A percentile compares a stretch with the other conserved stretches of the same genome.
Conservation (phyloP, 2,113 vertebrate species). For the Xenopus borealis region DNA sequence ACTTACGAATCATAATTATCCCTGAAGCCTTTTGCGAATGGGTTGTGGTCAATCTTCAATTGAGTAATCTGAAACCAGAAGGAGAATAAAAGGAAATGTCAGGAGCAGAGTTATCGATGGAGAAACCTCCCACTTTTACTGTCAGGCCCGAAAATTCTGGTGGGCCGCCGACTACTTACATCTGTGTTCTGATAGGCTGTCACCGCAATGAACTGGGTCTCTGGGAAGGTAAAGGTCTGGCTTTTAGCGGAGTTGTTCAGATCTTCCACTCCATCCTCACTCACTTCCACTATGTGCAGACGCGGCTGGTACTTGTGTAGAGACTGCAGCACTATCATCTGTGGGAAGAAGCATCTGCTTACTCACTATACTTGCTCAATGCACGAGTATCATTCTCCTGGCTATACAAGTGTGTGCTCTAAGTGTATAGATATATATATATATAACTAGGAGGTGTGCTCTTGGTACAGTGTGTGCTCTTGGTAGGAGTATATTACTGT, state of each 20-base stretch:
- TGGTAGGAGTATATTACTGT: no score
- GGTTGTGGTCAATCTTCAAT: conserved; percentile 97
- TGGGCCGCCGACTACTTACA: conserved; percentile 64
- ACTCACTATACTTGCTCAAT: no score
- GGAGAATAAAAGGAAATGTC: conserved; percentile 29
- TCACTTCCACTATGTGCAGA: conserved; percentile 96
- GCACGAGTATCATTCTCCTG: no score
- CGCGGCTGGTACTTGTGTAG: conserved; percentile 95
- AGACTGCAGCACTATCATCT: conserved; percentile 98
- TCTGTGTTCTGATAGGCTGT: conserved; percentile 98
- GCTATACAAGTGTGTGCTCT: no score
- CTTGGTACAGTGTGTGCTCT: no score
- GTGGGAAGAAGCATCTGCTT: no score
- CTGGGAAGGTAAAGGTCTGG: conserved; percentile 93
- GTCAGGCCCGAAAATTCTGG: no score
- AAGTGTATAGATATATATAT: no score
- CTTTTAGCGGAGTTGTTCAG: conserved; percentile 89
- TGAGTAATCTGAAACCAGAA: conserved; percentile 84
- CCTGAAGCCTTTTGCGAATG: conserved; percentile 97
- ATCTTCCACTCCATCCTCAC: conserved; percentile 94
- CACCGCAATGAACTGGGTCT: conserved; percentile 96
- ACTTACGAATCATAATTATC: conserved; percentile 99
- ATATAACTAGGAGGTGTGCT: no score
- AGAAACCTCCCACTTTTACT: no score
- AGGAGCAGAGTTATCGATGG: no score